Conservation (phyloP, 2,888 invertebrate genomes). For the Patella depressa region DNA sequence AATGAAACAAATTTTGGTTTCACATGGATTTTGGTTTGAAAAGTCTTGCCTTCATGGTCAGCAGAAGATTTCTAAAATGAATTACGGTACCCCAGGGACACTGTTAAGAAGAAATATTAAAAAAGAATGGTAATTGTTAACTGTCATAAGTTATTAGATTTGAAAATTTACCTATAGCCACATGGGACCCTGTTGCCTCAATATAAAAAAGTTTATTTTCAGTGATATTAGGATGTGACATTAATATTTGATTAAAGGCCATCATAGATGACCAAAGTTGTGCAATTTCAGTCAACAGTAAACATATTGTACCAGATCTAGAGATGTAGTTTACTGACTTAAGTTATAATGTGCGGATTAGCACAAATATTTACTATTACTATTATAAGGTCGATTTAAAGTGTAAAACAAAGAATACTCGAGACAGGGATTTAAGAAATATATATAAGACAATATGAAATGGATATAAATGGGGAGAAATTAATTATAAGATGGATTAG, state of each 20-base stretch:
- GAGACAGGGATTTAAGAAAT: neutral
- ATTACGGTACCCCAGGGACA: constrained; percentile 53
- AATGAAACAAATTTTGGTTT: too few relatives aligned
- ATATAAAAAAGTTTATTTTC: too few relatives aligned
- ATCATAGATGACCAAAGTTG: too few relatives aligned
- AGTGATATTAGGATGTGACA: too few relatives aligned
- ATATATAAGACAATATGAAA: too few relatives aligned
- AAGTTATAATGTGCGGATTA: too few relatives aligned
- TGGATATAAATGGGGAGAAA: neutral
- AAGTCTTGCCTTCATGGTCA: neutral
- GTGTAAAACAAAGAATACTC: neutral
- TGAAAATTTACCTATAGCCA: neutral
- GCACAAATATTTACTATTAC: neutral
- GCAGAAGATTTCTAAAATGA: constrained; percentile 12
- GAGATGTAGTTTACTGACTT: too few relatives aligned
- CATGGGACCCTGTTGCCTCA: neutral
- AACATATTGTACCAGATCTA: too few relatives aligned
- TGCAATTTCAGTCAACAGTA: too few relatives aligned
- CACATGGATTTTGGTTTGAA: too few relatives aligned
- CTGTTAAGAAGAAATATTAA: constrained; percentile 50
- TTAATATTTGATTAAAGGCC: too few relatives aligned
- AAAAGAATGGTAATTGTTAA: constrained; percentile 47
- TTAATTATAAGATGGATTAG: neutral
- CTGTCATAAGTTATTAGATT: neutral
- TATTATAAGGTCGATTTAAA: neutral